Evolutionary conservation across 2,113 vertebrate genomes (phyloP).

Genomic region (Cervus canadensis): DNA sequence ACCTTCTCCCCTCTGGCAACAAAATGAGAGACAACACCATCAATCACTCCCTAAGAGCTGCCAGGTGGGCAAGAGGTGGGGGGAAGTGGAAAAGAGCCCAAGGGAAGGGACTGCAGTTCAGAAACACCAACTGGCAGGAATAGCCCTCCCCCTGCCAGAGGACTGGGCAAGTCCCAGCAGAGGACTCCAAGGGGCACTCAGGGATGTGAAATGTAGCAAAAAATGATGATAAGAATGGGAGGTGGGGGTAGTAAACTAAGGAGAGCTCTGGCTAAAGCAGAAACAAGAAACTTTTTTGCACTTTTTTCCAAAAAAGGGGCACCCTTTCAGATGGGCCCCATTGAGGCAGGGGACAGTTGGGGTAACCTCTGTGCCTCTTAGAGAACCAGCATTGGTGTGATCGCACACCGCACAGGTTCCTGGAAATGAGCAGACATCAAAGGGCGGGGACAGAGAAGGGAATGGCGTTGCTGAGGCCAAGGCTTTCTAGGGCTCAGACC

Average conservation of each 20-base stretch:
- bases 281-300: not conserved
- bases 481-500: not conserved
- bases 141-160: not conserved
- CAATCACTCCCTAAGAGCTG: slow-evolving; percentile 22
- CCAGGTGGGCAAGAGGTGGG: slow-evolving; percentile 11
- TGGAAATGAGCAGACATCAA: not conserved
- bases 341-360: not conserved
- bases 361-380: not conserved
- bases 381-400: no score
- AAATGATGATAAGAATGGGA: not conserved
- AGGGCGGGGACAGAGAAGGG: not conserved
- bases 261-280: not conserved
- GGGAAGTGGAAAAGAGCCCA: not conserved
- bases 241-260: not conserved
- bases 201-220: not conserved
- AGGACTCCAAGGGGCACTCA: not conserved
- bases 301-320: not conserved
- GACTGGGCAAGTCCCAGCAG: slow-evolving; percentile 25
- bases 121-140: not conserved
- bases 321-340: not conserved
- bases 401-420: not conserved
- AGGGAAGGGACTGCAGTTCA: slow-evolving; percentile 8
- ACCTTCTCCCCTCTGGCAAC: not conserved
- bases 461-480: not conserved
- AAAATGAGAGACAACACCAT: not conserved